These are phyloP conservation scores for Polydrusus pterygomalis DNA, from an alignment of 2,888 invertebrate genomes.

Conservation along the genomic window DNA sequence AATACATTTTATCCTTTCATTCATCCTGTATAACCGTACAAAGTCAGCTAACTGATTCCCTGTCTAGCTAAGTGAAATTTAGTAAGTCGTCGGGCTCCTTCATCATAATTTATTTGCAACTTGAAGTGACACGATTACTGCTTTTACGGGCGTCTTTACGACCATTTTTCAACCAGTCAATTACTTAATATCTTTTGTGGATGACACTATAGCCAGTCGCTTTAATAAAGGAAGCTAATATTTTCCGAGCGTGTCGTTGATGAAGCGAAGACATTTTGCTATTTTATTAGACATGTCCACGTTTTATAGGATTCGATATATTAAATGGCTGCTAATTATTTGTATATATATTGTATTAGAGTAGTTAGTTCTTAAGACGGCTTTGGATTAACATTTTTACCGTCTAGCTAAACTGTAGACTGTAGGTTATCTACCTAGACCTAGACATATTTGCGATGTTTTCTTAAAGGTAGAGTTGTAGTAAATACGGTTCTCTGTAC, in stretches of 20 bases:
- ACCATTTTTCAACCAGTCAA: slow-evolving; percentile 49
- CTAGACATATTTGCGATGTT: too few species aligned
- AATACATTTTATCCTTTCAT: too few species aligned
- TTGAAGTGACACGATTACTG: slow-evolving; percentile 36
- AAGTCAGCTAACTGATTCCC: neutral
- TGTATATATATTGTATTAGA: too few species aligned
- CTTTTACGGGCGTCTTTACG: slow-evolving; percentile 38
- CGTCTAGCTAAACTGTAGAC: too few species aligned
- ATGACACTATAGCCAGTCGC: slow-evolving; percentile 41
- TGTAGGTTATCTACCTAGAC: too few species aligned
- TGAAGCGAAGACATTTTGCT: slow-evolving; percentile 15
- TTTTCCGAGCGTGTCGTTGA: slow-evolving; percentile 20
- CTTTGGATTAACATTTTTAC: too few species aligned
- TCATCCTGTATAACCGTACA: neutral
- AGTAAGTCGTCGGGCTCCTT: slow-evolving; percentile 15
- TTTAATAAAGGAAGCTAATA: slow-evolving; percentile 28
- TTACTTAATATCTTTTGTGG: slow-evolving; percentile 46
- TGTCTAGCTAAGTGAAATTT: slow-evolving; percentile 12
- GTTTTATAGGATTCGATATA: slow-evolving; percentile 2
- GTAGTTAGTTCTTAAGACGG: too few species aligned
- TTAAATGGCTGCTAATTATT: neutral
- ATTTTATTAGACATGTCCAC: slow-evolving; percentile 18
- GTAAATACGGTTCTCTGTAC: too few species aligned
- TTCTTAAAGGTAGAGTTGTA: too few species aligned
- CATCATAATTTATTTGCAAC: slow-evolving; percentile 46